A percentile compares a stretch with the other conserved stretches of the same genome.
Evolutionary conservation across 2,888 invertebrate genomes (phyloP).

Genomic region (Eupithecia subumbrata): DNA sequence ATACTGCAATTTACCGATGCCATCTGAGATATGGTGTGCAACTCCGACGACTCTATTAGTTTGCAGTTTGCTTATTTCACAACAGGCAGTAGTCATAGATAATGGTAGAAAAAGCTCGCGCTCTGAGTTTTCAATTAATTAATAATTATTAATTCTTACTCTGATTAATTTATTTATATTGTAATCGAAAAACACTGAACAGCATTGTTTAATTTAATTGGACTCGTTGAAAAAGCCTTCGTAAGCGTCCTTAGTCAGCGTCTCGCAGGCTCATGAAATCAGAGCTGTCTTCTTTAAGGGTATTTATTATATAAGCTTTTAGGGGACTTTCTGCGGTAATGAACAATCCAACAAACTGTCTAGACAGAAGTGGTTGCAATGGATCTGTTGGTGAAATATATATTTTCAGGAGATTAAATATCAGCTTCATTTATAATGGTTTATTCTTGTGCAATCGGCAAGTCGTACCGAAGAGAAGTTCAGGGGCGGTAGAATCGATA

Average conservation of each 20-base stretch:
- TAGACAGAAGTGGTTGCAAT: slow-evolving; percentile 21
- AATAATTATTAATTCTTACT: background rate
- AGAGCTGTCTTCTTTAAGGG: slow-evolving; percentile 24
- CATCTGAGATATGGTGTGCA: slow-evolving; percentile 7
- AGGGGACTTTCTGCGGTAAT: slow-evolving; percentile 20
- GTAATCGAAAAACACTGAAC: background rate
- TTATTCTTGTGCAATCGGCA: slow-evolving; percentile 43
- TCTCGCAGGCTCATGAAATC: slow-evolving; percentile 25
- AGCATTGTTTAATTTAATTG: slow-evolving; percentile 1
- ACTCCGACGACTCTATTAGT: background rate
- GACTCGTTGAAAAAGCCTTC: slow-evolving; percentile 7
- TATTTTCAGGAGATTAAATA: slow-evolving; percentile 26
- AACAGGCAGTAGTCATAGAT: background rate
- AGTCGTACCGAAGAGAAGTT: slow-evolving; percentile 52
- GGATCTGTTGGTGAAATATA: slow-evolving; percentile 18
- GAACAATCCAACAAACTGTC: slow-evolving; percentile 23
- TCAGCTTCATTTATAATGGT: slow-evolving; percentile 33
- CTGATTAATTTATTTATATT: background rate
- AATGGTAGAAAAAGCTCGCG: background rate
- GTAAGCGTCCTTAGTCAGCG: background rate
- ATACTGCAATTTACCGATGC: slow-evolving; percentile 27
- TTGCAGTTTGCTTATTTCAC: background rate
- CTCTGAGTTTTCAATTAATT: background rate
- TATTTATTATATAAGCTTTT: slow-evolving; percentile 32
- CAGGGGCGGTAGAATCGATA: slow-evolving; percentile 59